phyloP scores from a whole-genome alignment of 2,797 vertebrate genomes.

The Coregonus sp. region DNA sequence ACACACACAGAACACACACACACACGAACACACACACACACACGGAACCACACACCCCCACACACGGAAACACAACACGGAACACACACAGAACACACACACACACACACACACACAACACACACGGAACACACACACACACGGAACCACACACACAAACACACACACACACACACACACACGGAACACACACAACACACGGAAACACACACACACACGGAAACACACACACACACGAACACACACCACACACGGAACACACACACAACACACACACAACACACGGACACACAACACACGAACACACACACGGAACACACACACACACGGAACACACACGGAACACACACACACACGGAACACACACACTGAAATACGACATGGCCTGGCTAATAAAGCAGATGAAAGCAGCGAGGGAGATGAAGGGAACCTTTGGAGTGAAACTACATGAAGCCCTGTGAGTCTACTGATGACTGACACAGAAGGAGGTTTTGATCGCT shows the following conservation, averaged over 20 bases:
- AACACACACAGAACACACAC: neutral
- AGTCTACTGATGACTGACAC: neutral
- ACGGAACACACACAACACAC: too few species aligned
- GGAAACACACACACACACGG: neutral
- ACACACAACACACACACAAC: too few species aligned
- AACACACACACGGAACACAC: neutral
- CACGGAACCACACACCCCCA: conserved; percentile 7
- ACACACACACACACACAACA: conserved; percentile 29
- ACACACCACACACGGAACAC: conserved; percentile 10
- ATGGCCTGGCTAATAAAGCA: neutral
- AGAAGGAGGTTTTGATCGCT: neutral
- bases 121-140: neutral
- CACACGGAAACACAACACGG: conserved; percentile 25
- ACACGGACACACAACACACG: neutral
- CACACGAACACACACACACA: too few species aligned
- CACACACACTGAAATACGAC: neutral
- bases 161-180: neutral
- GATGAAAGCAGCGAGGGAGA: conserved; percentile 37
- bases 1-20: conserved; percentile 29
- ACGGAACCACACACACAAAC: conserved; percentile 1
- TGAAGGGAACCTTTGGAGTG: neutral
- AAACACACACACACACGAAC: conserved; percentile 1
- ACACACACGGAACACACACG: neutral
- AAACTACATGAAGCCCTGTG: neutral
- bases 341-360: conserved; percentile 4